A percentile compares a stretch with the other conserved stretches of the same genome.
Evolutionary conservation across 1,140 invertebrate species (phyloP).

Genomic region (Drosophila truncata): DNA sequence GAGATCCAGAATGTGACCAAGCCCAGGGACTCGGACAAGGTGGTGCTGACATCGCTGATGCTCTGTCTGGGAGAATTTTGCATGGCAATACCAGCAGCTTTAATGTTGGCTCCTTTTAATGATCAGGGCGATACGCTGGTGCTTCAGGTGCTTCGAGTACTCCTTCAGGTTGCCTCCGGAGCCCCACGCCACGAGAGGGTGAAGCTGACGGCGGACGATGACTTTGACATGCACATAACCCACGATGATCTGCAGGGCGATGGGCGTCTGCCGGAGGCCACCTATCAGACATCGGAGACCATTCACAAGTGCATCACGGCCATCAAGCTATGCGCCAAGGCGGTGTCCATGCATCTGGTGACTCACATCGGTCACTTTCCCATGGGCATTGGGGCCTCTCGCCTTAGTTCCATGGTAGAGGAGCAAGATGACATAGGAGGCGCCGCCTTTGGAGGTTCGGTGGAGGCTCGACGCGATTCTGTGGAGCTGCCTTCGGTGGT

Average conservation of each 20-base stretch:
- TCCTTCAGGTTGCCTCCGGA: conserved; percentile 86
- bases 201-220: conserved; percentile 86
- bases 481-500: conserved; percentile 85
- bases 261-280: conserved; percentile 80
- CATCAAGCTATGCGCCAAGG: conserved; percentile 89
- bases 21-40: conserved; percentile 88
- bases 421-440: conserved; percentile 94
- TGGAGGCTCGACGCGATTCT: conserved; percentile 69
- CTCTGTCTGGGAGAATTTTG: conserved; percentile 97
- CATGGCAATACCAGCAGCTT: conserved; percentile 86
- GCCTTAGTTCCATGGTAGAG: conserved; percentile 91
- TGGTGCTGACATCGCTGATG: conserved; percentile 93
- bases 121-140: conserved; percentile 87
- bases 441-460: conserved; percentile 19
- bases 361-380: conserved; percentile 96
- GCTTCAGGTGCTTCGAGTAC: conserved; percentile 86
- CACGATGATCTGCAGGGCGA: conserved; percentile 88
- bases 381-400: conserved; percentile 93
- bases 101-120: conserved; percentile 72
- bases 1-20: conserved; percentile 84
- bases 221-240: conserved; percentile 90
- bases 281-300: conserved; percentile 85
- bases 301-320: conserved; percentile 86
- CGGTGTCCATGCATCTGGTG: conserved; percentile 92
- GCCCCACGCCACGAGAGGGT: conserved; percentile 80